Evolutionary conservation across 2,113 vertebrate species (phyloP).

Genomic region (Prionailurus bengalensis): DNA sequence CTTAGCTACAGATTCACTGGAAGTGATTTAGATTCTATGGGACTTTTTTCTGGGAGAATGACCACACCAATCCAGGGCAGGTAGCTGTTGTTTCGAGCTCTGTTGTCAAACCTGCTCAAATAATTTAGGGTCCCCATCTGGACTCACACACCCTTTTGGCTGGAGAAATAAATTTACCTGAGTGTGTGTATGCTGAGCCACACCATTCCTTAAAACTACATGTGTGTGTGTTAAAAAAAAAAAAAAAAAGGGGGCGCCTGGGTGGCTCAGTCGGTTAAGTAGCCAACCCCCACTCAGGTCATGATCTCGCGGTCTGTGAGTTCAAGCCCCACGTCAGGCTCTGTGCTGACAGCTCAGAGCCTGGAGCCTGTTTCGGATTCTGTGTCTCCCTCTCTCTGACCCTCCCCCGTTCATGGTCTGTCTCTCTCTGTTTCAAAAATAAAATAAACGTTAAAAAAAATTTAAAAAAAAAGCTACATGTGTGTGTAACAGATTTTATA

Average conservation of each 20-base stretch:
- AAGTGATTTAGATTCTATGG: background rate
- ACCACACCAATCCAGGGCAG: background rate
- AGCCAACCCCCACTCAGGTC: too few relatives aligned
- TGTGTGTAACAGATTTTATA: background rate
- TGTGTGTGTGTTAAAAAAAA: background rate
- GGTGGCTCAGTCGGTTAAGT: too few relatives aligned
- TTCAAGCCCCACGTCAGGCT: too few relatives aligned
- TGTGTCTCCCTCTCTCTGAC: too few relatives aligned
- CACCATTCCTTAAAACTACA: background rate
- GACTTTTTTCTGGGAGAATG: background rate
- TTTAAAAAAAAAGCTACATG: background rate
- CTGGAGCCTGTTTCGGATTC: too few relatives aligned
- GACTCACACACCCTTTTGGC: background rate
- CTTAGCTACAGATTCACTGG: background rate
- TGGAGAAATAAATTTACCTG: background rate
- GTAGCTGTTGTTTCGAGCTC: background rate
- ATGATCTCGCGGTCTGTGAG: too few relatives aligned
- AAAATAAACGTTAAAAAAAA: too few relatives aligned
- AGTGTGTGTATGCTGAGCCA: background rate
- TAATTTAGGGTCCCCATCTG: background rate
- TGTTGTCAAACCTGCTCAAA: background rate
- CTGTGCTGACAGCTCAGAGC: too few relatives aligned
- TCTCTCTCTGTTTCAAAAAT: too few relatives aligned
- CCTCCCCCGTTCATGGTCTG: too few relatives aligned
- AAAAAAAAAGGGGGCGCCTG: too few relatives aligned